A percentile compares a stretch with the other conserved stretches of the same genome.
Evolutionary conservation across 2,888 invertebrate species (phyloP).

Genomic region (Caenorhabditis becei): DNA sequence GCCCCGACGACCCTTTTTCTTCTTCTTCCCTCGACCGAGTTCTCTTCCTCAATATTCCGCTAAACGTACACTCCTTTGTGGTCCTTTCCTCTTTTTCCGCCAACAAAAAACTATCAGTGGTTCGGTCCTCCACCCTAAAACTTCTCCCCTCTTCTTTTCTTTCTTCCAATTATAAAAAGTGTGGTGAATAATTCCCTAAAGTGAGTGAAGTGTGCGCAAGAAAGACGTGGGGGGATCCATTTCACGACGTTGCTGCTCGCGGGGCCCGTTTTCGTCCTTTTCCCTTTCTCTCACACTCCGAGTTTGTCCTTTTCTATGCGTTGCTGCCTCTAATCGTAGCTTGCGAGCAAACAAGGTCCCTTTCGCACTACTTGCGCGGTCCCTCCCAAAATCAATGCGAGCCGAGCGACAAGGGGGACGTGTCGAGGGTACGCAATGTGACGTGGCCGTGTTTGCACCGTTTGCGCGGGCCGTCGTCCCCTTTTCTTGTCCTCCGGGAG

Average conservation of each 20-base stretch:
- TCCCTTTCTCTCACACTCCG: slow-evolving; percentile 5
- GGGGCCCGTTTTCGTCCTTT: neutral
- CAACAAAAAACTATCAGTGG: neutral
- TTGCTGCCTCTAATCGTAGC: slow-evolving; percentile 45
- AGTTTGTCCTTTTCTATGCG: slow-evolving; percentile 12
- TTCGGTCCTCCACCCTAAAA: neutral
- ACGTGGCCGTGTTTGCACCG: slow-evolving; percentile 43
- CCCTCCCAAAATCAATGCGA: slow-evolving; percentile 46
- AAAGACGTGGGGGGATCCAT: slow-evolving; percentile 32
- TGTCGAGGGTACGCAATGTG: slow-evolving; percentile 35
- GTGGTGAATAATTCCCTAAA: slow-evolving; percentile 57
- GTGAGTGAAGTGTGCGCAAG: slow-evolving; percentile 29
- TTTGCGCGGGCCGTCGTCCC: slow-evolving; percentile 3
- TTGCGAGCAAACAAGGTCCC: slow-evolving; percentile 52
- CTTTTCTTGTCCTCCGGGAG: slow-evolving; percentile 30
- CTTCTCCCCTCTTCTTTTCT: neutral
- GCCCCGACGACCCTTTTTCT: slow-evolving; percentile 12
- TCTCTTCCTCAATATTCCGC: slow-evolving; percentile 37
- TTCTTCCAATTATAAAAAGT: slow-evolving; percentile 39
- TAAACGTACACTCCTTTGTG: slow-evolving; percentile 30
- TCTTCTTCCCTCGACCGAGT: slow-evolving; percentile 25
- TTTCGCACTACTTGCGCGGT: slow-evolving; percentile 21
- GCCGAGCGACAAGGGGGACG: neutral
- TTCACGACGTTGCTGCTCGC: slow-evolving; percentile 23
- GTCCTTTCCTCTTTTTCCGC: neutral